Conservation (phyloP, 2,113 vertebrate genomes). For the Gadus chalcogrammus region DNA sequence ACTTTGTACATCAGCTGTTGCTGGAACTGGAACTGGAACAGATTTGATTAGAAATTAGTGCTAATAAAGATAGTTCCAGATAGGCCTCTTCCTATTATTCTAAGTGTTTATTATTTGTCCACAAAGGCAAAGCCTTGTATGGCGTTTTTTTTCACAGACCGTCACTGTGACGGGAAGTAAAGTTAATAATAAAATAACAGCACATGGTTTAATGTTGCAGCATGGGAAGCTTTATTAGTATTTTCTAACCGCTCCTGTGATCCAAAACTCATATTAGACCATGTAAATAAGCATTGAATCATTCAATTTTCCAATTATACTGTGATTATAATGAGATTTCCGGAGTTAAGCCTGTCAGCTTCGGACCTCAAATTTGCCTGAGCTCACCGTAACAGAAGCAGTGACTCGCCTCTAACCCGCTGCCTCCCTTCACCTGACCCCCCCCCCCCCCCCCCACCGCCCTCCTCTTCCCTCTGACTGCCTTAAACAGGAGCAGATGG, state of each 20-base stretch:
- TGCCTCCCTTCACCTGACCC: conserved; percentile 20
- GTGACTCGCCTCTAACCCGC: background rate
- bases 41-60: conserved; percentile 23
- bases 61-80: conserved; percentile 17
- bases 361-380: conserved; percentile 31
- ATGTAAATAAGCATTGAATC: conserved; percentile 34
- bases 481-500: conserved; percentile 58
- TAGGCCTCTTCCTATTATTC: background rate
- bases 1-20: conserved; percentile 53
- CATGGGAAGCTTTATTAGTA: background rate
- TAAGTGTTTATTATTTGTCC: background rate
- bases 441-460: background rate
- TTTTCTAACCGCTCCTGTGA: conserved; percentile 3
- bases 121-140: background rate
- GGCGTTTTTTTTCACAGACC: background rate
- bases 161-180: background rate
- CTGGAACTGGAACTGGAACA: conserved; percentile 34
- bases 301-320: conserved; percentile 49
- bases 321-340: conserved; percentile 46
- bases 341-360: conserved; percentile 34
- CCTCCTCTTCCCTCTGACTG: conserved; percentile 21
- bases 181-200: background rate
- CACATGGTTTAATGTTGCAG: background rate
- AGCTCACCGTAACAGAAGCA: conserved; percentile 15
- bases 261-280: conserved; percentile 36